Percentiles rank a stretch among this genome's conserved stretches.
Conservation (phyloP, 2,888 invertebrate species). For the Euplagia quadripunctaria region DNA sequence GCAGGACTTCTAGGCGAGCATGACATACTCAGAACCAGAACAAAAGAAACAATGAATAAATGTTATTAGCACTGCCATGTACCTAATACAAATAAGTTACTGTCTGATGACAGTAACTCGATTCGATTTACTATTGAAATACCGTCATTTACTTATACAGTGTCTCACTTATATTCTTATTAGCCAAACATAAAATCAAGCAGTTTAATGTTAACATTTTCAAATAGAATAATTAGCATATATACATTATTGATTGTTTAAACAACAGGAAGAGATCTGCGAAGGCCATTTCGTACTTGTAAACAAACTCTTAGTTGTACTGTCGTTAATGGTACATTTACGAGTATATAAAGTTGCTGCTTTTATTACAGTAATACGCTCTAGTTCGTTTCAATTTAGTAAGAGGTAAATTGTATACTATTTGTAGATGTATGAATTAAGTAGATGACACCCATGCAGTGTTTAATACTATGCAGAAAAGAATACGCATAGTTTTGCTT, state of each 20-base stretch:
- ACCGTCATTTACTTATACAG: neutral
- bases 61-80: too few relatives aligned
- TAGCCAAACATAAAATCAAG: slow-evolving; percentile 24
- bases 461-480: too few relatives aligned
- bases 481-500: too few relatives aligned
- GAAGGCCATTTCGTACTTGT: neutral
- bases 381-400: neutral
- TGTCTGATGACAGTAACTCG: neutral
- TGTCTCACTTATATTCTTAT: slow-evolving; percentile 20
- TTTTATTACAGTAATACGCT: neutral
- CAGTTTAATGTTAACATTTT: slow-evolving; percentile 30
- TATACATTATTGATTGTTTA: slow-evolving; percentile 11
- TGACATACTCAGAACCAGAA: too few relatives aligned
- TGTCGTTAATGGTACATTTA: neutral
- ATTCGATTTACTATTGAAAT: neutral
- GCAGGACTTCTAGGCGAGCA: too few relatives aligned
- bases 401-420: neutral
- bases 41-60: too few relatives aligned
- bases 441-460: too few relatives aligned
- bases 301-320: neutral
- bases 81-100: too few relatives aligned
- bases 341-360: too few relatives aligned
- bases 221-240: slow-evolving; percentile 43
- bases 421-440: too few relatives aligned
- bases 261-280: slow-evolving; percentile 12